Conservation (phyloP, 2,888 invertebrate species). For the Stictocephala bisonia region DNA sequence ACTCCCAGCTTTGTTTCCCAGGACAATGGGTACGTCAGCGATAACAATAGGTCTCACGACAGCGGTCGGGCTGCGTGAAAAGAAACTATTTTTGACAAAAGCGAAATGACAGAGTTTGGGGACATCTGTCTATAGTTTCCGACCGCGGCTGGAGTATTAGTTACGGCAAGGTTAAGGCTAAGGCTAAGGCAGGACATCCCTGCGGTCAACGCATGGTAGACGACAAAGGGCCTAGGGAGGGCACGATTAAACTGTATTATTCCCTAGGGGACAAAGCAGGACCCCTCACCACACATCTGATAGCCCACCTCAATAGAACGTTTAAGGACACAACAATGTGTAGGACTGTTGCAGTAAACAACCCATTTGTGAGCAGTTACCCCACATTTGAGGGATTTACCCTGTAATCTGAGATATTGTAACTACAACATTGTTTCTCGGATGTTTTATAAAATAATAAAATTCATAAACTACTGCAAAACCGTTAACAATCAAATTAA, state of each 20-base stretch:
- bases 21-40: not conserved
- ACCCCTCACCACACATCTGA: not conserved
- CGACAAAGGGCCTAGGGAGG: not conserved
- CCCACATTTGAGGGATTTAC: too few species aligned
- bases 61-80: constrained; percentile 15
- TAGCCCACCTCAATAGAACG: constrained; percentile 16
- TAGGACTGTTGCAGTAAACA: constrained; percentile 22
- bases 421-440: too few species aligned
- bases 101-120: constrained; percentile 35
- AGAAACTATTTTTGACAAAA: constrained; percentile 29
- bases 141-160: constrained; percentile 21
- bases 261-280: constrained; percentile 6
- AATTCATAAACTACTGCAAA: too few species aligned
- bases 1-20: constrained; percentile 19
- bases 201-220: constrained; percentile 26
- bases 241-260: constrained; percentile 20
- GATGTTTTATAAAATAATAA: too few species aligned
- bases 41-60: constrained; percentile 4
- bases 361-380: too few species aligned
- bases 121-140: constrained; percentile 38
- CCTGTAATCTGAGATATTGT: too few species aligned
- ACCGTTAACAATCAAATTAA: too few species aligned
- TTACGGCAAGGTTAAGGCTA: not conserved
- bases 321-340: constrained; percentile 18
- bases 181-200: not conserved